A percentile compares a stretch with the other conserved stretches of the same genome.
phyloP scores from a whole-genome alignment of 1,140 invertebrate species.

The Drosophila kepulauana region DNA sequence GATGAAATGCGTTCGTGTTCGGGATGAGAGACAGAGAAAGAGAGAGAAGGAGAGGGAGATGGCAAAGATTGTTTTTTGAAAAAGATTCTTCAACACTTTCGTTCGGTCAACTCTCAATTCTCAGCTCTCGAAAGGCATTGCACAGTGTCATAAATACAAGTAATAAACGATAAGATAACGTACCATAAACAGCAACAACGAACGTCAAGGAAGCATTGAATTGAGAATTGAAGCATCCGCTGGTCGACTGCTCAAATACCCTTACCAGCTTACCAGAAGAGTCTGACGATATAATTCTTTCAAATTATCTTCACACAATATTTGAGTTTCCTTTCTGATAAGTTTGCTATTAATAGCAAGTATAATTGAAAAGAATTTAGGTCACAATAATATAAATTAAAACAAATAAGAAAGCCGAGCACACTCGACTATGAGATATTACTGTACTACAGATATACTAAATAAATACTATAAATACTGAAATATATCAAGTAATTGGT shows the following conservation, averaged over 20 bases:
- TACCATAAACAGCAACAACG: conserved; percentile 55
- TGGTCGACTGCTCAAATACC: background rate
- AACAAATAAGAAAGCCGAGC: too few species aligned
- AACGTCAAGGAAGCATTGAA: background rate
- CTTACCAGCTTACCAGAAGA: background rate
- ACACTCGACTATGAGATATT: too few species aligned
- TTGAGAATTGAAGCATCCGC: background rate
- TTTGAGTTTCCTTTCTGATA: too few species aligned
- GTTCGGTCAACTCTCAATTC: conserved; percentile 29
- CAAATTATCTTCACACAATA: too few species aligned
- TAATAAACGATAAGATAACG: conserved; percentile 66
- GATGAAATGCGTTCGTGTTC: conserved; percentile 66
- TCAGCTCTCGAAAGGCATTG: conserved; percentile 52
- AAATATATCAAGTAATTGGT: too few species aligned
- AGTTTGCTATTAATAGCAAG: too few species aligned
- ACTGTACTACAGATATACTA: too few species aligned
- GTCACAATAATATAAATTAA: too few species aligned
- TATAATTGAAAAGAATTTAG: too few species aligned
- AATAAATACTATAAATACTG: too few species aligned
- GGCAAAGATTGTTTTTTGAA: background rate
- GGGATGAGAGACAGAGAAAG: conserved; percentile 22
- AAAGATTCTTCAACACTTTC: conserved; percentile 63
- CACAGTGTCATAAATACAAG: conserved; percentile 65
- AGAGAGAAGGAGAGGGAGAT: background rate
- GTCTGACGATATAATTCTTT: too few species aligned